A percentile compares a stretch with the other conserved stretches of the same genome.
phyloP scores from a whole-genome alignment of 2,113 vertebrate genomes.

The Perccottus glenii region DNA sequence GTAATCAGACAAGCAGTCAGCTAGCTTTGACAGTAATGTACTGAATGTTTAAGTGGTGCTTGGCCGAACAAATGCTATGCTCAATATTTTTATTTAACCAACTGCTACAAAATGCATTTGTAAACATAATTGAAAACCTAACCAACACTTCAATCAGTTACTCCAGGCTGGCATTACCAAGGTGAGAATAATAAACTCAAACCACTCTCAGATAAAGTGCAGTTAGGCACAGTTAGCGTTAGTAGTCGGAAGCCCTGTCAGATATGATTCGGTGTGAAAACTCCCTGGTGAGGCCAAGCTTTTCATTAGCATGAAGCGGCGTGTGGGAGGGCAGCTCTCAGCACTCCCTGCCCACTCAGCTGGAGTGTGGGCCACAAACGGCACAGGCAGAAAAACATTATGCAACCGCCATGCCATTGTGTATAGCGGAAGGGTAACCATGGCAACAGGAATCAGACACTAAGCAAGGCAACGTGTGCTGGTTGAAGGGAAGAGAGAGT shows the following conservation, averaged over 20 bases:
- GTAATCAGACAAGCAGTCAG: too few species aligned
- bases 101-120: too few species aligned
- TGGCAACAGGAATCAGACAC: slow-evolving; percentile 68
- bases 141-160: too few species aligned
- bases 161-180: too few species aligned
- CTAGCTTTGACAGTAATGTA: too few species aligned
- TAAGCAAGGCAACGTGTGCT: slow-evolving; percentile 40
- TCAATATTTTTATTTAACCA: too few species aligned
- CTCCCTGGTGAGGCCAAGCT: slow-evolving; percentile 52
- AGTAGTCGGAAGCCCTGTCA: slow-evolving; percentile 5
- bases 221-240: background rate
- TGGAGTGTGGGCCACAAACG: slow-evolving; percentile 68
- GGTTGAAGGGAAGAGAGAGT: slow-evolving; percentile 52
- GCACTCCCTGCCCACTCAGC: slow-evolving; percentile 73
- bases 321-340: slow-evolving; percentile 70
- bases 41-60: too few species aligned
- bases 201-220: too few species aligned
- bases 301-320: slow-evolving; percentile 69
- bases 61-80: too few species aligned
- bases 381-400: slow-evolving; percentile 68
- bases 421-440: slow-evolving; percentile 75
- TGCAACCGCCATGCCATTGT: slow-evolving; percentile 72
- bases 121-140: too few species aligned
- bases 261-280: slow-evolving; percentile 40
- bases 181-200: too few species aligned